These are phyloP conservation scores for Episyrphus balteatus DNA, from an alignment of 1,140 invertebrate species.

Conservation along the genomic window DNA sequence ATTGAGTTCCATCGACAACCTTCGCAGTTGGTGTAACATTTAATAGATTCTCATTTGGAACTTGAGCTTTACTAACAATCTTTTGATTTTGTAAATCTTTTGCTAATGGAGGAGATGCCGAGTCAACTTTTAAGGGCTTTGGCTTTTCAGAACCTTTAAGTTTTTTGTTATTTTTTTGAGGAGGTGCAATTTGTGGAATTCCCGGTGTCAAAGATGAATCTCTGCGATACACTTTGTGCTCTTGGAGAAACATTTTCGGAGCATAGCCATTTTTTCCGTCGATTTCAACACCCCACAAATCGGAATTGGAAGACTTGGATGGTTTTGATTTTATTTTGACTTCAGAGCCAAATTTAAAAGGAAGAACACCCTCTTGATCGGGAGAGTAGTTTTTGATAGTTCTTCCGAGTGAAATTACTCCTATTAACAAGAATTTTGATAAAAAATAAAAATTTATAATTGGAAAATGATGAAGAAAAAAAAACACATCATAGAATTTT, in stretches of 20 bases:
- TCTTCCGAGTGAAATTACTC: constrained; percentile 50
- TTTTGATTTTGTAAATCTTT: constrained; percentile 16
- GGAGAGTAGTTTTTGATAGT: constrained; percentile 47
- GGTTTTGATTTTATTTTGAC: constrained; percentile 52
- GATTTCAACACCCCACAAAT: constrained; percentile 62
- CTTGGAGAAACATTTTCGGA: constrained; percentile 41
- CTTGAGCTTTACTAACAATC: constrained; percentile 6
- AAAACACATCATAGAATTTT: constrained; percentile 3
- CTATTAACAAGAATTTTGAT: constrained; percentile 38
- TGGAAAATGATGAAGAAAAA: background rate
- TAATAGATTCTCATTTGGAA: constrained; percentile 14
- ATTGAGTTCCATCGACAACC: constrained; percentile 23
- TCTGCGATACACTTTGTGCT: constrained; percentile 14
- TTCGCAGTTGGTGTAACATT: constrained; percentile 13
- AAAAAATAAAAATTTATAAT: background rate
- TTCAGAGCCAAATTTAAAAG: constrained; percentile 49
- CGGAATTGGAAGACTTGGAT: constrained; percentile 60
- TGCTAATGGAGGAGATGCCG: background rate
- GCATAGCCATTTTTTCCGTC: constrained; percentile 59
- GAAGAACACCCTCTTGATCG: constrained; percentile 46
- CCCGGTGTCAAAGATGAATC: constrained; percentile 12
- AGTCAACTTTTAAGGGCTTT: background rate
- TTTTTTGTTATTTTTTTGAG: background rate
- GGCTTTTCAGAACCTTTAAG: background rate
- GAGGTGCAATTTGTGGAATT: constrained; percentile 9